phyloP scores from a whole-genome alignment of 23 tunicate genomes.

The Trididemnum miniatum region DNA sequence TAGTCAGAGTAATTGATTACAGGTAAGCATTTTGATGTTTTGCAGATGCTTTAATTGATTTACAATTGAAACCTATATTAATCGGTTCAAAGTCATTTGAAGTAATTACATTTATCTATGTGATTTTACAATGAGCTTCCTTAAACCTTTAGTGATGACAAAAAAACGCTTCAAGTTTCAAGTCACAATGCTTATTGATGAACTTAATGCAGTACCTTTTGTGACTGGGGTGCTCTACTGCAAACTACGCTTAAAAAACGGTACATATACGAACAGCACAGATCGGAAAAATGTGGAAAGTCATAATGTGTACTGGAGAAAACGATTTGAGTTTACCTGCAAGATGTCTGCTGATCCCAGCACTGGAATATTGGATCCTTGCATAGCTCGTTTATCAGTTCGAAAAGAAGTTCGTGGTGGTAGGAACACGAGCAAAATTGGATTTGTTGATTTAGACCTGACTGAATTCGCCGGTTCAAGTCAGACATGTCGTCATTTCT shows the following conservation, averaged over 20 bases:
- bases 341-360: conserved; percentile 87
- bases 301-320: conserved; percentile 72
- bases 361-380: conserved; percentile 72
- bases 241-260: conserved; percentile 69
- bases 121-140: conserved; percentile 72
- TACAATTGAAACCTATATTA: no score
- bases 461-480: conserved; percentile 87
- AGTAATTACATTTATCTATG: no score
- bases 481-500: conserved; percentile 76
- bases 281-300: conserved; percentile 47
- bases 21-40: no score
- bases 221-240: conserved; percentile 77
- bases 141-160: conserved; percentile 76
- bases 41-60: no score
- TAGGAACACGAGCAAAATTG: conserved; percentile 65
- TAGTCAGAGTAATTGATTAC: no score
- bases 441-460: conserved; percentile 77
- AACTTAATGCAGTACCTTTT: conserved; percentile 69
- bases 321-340: conserved; percentile 74
- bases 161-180: conserved; percentile 86
- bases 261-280: conserved; percentile 63
- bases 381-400: conserved; percentile 70
- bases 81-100: no score
- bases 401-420: conserved; percentile 85
- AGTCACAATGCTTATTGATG: conserved; percentile 65